These are phyloP conservation scores for Trichopoda pennipes DNA, from an alignment of 2,888 invertebrate genomes.

Conservation along the genomic window DNA sequence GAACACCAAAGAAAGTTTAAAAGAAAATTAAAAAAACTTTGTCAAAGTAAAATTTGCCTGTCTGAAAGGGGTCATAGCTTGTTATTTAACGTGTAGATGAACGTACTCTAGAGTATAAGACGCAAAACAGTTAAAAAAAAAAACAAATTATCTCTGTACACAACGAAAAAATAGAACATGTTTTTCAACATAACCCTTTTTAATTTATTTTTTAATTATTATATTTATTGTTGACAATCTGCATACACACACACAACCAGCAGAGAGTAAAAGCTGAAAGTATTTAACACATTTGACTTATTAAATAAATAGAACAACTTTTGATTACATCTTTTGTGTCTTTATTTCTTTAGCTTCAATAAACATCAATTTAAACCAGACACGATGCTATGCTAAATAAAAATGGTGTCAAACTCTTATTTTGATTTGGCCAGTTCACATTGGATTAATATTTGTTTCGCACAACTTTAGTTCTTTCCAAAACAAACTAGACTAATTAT, in stretches of 20 bases:
- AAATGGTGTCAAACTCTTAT: no score
- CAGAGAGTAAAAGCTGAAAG: slow-evolving; percentile 7
- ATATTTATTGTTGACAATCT: slow-evolving; percentile 29
- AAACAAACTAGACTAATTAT: no score
- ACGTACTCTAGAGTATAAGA: slow-evolving; percentile 26
- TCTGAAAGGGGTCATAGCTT: no score
- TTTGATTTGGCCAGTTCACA: no score
- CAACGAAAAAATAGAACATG: slow-evolving; percentile 38
- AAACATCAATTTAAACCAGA: no score
- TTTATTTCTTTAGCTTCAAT: no score
- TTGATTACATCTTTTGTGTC: neutral
- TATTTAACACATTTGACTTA: slow-evolving; percentile 55
- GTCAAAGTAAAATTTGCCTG: no score
- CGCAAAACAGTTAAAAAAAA: slow-evolving; percentile 45
- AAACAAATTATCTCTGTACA: neutral
- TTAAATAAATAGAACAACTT: slow-evolving; percentile 49
- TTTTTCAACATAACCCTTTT: slow-evolving; percentile 40
- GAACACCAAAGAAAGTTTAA: no score
- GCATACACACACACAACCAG: neutral
- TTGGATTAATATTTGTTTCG: no score
- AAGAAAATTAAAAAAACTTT: no score
- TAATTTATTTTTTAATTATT: neutral
- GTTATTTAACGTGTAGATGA: slow-evolving; percentile 6
- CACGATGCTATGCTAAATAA: no score
- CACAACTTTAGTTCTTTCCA: no score